These are phyloP conservation scores for Gonatopus flavifemur DNA, from an alignment of 1,140 invertebrate species.

Conservation along the genomic window DNA sequence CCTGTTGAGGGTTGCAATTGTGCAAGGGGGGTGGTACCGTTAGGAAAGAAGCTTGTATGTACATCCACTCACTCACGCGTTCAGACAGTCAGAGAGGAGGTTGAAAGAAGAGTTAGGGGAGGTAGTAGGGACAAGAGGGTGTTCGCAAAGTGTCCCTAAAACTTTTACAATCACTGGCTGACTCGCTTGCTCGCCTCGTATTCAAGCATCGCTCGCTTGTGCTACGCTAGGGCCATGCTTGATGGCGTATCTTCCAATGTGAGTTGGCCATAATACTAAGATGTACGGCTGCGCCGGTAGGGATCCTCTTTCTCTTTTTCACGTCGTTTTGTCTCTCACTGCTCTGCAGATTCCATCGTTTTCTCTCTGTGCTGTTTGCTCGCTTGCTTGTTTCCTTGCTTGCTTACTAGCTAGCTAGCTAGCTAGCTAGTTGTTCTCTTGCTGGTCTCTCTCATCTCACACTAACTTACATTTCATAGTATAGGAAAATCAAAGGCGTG, in stretches of 20 bases:
- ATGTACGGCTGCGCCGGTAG: slow-evolving; percentile 73
- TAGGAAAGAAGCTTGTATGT: too few relatives aligned
- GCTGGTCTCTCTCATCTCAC: slow-evolving; percentile 32
- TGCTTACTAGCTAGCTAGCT: slow-evolving; percentile 1
- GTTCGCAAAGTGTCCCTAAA: slow-evolving; percentile 67
- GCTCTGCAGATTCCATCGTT: too few relatives aligned
- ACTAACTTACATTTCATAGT: slow-evolving; percentile 55
- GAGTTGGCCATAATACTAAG: slow-evolving; percentile 73
- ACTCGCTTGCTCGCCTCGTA: slow-evolving; percentile 51
- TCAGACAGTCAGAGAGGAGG: slow-evolving; percentile 16
- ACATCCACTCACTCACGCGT: too few relatives aligned
- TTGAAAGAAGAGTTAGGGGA: slow-evolving; percentile 25
- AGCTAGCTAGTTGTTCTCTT: too few relatives aligned
- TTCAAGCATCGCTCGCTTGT: slow-evolving; percentile 60
- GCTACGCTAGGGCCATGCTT: slow-evolving; percentile 69
- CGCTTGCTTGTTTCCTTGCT: not conserved
- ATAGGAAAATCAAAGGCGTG: slow-evolving; percentile 55
- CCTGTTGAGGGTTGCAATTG: too few relatives aligned
- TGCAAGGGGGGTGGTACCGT: too few relatives aligned
- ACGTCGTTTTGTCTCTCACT: too few relatives aligned
- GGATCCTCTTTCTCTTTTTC: slow-evolving; percentile 49
- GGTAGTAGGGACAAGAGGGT: slow-evolving; percentile 45
- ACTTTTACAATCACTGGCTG: slow-evolving; percentile 67
- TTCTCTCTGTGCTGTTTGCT: too few relatives aligned
- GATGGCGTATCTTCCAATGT: slow-evolving; percentile 81